These are phyloP conservation scores for Sceloporus undulatus DNA, from an alignment of 2,113 vertebrate species.

Conservation along the genomic window DNA sequence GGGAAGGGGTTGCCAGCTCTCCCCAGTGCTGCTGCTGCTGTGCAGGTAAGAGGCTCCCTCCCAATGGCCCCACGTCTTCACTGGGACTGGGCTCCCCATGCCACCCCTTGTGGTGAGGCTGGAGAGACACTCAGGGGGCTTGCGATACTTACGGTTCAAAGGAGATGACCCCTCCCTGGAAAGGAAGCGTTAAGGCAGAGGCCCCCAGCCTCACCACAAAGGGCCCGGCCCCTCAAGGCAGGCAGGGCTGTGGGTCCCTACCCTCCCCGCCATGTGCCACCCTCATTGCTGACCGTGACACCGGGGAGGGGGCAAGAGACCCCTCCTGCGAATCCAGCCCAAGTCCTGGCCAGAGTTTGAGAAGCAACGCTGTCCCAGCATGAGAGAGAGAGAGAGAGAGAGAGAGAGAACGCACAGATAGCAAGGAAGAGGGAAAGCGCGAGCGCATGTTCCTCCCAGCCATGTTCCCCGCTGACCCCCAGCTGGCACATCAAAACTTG, in stretches of 20 bases:
- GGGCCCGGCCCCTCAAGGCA: conserved; percentile 26
- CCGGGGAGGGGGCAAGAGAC: conserved; percentile 54
- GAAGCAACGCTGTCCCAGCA: conserved; percentile 41
- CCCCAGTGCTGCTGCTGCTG: conserved; percentile 56
- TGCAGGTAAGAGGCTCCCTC: background rate
- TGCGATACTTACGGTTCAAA: conserved; percentile 75
- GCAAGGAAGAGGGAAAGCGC: conserved; percentile 62
- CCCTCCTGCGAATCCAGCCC: conserved; percentile 32
- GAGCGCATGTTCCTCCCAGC: conserved; percentile 72
- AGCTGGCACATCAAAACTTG: conserved; percentile 74
- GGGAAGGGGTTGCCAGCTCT: conserved; percentile 29
- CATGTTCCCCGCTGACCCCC: conserved; percentile 52
- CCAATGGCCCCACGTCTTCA: fast-evolving
- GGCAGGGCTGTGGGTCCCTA: conserved; percentile 44
- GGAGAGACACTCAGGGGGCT: fast-evolving
- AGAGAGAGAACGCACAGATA: conserved; percentile 52
- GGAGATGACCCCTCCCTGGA: conserved; percentile 52
- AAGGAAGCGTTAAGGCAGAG: conserved; percentile 71
- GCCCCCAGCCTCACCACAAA: conserved; percentile 71
- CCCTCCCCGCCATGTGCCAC: conserved; percentile 51
- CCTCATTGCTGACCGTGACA: conserved; percentile 57
- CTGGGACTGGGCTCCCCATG: too few relatives aligned
- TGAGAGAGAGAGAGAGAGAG: conserved; percentile 64
- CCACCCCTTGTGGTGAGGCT: conserved; percentile 66
- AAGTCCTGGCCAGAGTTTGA: conserved; percentile 19